A percentile compares a stretch with the other conserved stretches of the same genome.
Evolutionary conservation across 1,140 invertebrate genomes (phyloP).

Genomic region (Caenorhabditis tropicalis): DNA sequence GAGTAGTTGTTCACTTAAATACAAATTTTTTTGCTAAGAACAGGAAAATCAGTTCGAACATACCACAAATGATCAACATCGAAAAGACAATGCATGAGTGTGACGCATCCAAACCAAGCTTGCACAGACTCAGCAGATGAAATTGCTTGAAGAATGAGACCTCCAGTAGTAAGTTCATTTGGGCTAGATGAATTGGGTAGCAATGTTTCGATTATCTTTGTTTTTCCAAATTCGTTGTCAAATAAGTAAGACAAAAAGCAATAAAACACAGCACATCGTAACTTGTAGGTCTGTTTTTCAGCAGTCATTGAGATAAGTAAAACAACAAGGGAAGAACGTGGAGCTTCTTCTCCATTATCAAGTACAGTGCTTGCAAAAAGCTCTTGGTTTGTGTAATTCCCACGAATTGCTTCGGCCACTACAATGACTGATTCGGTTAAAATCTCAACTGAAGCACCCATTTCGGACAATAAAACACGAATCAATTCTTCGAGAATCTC

Average conservation of each 20-base stretch:
- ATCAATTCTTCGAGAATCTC: constrained; percentile 80
- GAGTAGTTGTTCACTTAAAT: constrained; percentile 77
- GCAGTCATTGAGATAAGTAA: constrained; percentile 98
- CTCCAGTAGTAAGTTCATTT: constrained; percentile 76
- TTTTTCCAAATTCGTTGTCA: constrained; percentile 87
- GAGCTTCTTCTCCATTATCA: constrained; percentile 83
- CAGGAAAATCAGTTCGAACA: background rate
- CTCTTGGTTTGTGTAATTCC: constrained; percentile 88
- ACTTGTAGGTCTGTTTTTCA: constrained; percentile 90
- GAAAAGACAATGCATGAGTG: constrained; percentile 86
- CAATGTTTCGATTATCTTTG: constrained; percentile 83
- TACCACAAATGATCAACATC: constrained; percentile 89
- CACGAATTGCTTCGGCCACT: constrained; percentile 91
- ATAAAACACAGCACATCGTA: constrained; percentile 93
- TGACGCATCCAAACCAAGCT: constrained; percentile 89
- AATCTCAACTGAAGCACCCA: constrained; percentile 85
- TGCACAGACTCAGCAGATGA: constrained; percentile 87
- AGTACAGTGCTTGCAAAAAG: constrained; percentile 89
- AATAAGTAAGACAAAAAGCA: constrained; percentile 95
- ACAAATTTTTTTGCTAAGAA: background rate
- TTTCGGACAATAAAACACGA: constrained; percentile 81
- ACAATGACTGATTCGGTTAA: constrained; percentile 94
- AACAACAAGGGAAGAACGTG: constrained; percentile 83
- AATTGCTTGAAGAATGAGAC: constrained; percentile 90
- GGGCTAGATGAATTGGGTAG: constrained; percentile 83